Conservation (phyloP, 1,140 invertebrate genomes). For the Trichoplusia ni region DNA sequence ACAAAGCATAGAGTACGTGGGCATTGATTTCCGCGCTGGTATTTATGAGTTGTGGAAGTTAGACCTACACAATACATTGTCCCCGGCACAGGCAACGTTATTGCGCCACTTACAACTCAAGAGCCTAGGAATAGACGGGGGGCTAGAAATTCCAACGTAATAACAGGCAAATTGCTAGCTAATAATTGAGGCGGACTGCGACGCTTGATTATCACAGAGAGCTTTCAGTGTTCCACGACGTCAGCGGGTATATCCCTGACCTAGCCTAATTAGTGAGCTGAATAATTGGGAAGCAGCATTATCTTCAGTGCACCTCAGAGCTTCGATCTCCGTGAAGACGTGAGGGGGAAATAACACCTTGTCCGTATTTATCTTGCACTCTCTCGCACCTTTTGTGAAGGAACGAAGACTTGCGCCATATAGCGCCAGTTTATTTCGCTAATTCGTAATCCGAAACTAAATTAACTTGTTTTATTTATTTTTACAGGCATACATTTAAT, state of each 20-base stretch:
- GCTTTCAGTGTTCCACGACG: not conserved
- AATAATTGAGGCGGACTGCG: constrained; percentile 34
- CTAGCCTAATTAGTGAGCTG: constrained; percentile 4
- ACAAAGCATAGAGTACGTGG: constrained; percentile 12
- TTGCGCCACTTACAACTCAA: constrained; percentile 40
- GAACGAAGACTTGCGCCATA: no score
- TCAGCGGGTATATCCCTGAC: not conserved
- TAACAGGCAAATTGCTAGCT: constrained; percentile 36
- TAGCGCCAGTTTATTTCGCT: no score
- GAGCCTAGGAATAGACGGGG: constrained; percentile 35
- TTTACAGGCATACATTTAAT: no score
- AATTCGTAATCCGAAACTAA: no score
- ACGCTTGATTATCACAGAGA: constrained; percentile 23
- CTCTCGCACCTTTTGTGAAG: no score
- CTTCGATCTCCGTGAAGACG: not conserved
- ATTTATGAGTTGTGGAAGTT: constrained; percentile 38
- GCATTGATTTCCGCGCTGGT: constrained; percentile 41
- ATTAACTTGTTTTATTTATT: no score
- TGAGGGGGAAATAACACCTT: not conserved
- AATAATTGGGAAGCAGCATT: constrained; percentile 3
- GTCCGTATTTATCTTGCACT: no score
- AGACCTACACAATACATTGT: constrained; percentile 41
- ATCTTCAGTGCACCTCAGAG: constrained; percentile 3
- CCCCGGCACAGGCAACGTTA: constrained; percentile 34
- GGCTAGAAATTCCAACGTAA: constrained; percentile 38